A percentile compares a stretch with the other conserved stretches of the same genome.
These are phyloP conservation scores for Mustela lutreola DNA, from an alignment of 2,113 vertebrate genomes.

Conservation along the genomic window DNA sequence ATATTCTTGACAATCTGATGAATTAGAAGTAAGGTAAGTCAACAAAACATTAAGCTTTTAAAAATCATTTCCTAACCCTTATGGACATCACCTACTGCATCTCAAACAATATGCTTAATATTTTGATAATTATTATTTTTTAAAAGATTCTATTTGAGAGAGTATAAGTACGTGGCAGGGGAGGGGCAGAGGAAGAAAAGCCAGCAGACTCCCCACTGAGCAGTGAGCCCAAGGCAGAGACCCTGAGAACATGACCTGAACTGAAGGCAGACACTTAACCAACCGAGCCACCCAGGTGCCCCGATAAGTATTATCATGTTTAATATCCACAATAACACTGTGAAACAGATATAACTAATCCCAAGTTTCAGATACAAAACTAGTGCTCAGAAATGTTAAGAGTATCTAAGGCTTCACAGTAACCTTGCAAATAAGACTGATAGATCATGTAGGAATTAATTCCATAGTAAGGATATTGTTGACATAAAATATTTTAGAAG, in stretches of 20 bases:
- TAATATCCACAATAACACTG: background rate
- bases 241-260: background rate
- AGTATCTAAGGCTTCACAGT: background rate
- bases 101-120: background rate
- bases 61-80: background rate
- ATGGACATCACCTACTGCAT: background rate
- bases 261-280: background rate
- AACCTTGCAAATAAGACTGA: background rate
- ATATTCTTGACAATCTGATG: background rate
- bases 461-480: background rate
- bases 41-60: background rate
- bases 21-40: background rate
- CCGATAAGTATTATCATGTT: background rate
- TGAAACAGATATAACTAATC: background rate
- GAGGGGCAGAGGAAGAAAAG: background rate
- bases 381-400: background rate
- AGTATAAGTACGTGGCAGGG: background rate
- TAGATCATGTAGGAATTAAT: background rate
- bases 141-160: background rate
- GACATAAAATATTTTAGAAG: background rate
- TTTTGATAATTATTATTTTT: background rate
- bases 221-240: background rate
- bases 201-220: background rate
- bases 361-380: conserved; percentile 27
- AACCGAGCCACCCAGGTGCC: background rate